Evolutionary conservation across 1,140 invertebrate species (phyloP).

Genomic region (Lepidurus arcticus): DNA sequence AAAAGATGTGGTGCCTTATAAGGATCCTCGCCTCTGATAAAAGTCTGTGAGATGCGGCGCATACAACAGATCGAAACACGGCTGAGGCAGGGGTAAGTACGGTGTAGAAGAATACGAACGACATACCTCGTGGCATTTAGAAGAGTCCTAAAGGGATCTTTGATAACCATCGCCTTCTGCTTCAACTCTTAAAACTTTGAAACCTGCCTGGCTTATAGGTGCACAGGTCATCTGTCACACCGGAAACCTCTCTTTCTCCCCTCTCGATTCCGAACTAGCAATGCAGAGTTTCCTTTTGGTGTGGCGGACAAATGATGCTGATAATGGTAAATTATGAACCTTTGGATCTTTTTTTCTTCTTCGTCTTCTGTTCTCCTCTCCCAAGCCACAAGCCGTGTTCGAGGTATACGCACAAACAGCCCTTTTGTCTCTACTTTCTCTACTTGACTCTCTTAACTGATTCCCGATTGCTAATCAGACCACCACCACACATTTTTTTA

Average conservation of each 20-base stretch:
- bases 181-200: constrained; percentile 16
- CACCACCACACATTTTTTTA: neutral
- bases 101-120: constrained; percentile 18
- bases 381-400: neutral
- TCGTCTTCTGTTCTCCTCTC: too few relatives aligned
- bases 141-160: neutral
- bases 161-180: constrained; percentile 11
- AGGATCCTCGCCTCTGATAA: neutral
- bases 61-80: constrained; percentile 8
- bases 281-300: neutral
- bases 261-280: neutral
- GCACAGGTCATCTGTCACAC: constrained; percentile 17
- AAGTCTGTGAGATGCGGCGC: neutral
- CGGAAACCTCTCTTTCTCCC: constrained; percentile 6
- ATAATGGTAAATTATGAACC: constrained; percentile 16
- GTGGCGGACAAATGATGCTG: constrained; percentile 20
- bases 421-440: neutral
- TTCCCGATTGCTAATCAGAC: constrained; percentile 10
- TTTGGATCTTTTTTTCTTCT: neutral
- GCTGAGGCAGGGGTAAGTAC: neutral
- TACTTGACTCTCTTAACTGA: constrained; percentile 2
- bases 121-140: constrained; percentile 10
- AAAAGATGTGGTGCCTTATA: neutral
- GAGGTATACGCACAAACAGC: neutral
- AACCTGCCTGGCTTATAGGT: constrained; percentile 16